Conservation (phyloP, 1,140 invertebrate species). For the Eurosta solidaginis region DNA sequence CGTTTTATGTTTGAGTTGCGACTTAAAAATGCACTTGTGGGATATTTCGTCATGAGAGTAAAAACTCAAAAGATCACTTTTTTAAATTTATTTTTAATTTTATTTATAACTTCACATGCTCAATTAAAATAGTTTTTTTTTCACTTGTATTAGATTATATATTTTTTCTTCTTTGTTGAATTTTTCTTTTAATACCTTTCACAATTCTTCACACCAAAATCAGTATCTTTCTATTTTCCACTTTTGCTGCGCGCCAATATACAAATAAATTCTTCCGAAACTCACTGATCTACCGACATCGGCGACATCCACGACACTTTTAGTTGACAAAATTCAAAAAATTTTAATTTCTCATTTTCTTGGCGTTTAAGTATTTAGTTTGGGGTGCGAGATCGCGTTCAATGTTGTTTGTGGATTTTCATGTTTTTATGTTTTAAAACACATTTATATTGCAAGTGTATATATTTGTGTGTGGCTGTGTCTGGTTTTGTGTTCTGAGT, state of each 20-base stretch:
- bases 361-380: not conserved
- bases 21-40: constrained; percentile 40
- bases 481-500: constrained; percentile 49
- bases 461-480: constrained; percentile 33
- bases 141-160: not conserved
- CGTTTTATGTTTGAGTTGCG: not conserved
- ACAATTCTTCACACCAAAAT: not conserved
- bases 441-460: not conserved
- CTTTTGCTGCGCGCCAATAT: not conserved
- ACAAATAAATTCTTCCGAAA: not conserved
- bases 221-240: not conserved
- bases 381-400: not conserved
- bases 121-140: not conserved
- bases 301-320: constrained; percentile 54
- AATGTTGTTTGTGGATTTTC: not conserved
- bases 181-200: not conserved
- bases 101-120: no score
- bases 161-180: not conserved
- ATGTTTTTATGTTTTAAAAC: constrained; percentile 8
- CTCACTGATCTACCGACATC: constrained; percentile 41
- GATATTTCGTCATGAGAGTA: constrained; percentile 50
- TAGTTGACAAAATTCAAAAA: constrained; percentile 45
- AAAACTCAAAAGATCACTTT: not conserved
- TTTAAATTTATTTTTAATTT: not conserved
- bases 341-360: constrained; percentile 35